Evolutionary conservation across 1,140 invertebrate species (phyloP).

Genomic region (Babylonia areolata): DNA sequence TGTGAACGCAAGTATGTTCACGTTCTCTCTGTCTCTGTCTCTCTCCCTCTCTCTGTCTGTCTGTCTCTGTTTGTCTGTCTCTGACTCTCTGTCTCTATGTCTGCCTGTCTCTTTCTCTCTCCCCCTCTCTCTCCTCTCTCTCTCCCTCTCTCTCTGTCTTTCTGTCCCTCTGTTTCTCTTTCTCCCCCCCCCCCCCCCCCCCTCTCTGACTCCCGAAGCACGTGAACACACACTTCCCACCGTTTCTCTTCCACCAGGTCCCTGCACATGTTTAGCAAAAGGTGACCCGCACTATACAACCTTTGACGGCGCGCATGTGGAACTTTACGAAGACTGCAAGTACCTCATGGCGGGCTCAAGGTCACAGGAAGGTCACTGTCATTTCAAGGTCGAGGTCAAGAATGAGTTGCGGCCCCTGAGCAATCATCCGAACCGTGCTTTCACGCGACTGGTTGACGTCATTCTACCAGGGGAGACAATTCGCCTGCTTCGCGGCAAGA

Average conservation of each 20-base stretch:
- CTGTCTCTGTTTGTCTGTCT: too few species aligned
- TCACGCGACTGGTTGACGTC: conserved; percentile 45
- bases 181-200: too few species aligned
- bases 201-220: too few species aligned
- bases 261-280: conserved; percentile 86
- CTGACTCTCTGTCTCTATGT: too few species aligned
- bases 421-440: conserved; percentile 35
- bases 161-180: too few species aligned
- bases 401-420: conserved; percentile 44
- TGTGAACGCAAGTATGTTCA: too few species aligned
- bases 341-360: conserved; percentile 66
- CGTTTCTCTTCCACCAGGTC: neutral
- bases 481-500: conserved; percentile 14
- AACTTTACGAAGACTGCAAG: conserved; percentile 81
- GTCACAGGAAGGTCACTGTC: neutral
- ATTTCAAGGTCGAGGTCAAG: conserved; percentile 51
- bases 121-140: too few species aligned
- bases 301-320: conserved; percentile 93
- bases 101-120: too few species aligned
- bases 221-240: too few species aligned
- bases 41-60: too few species aligned
- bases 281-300: conserved; percentile 94
- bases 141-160: too few species aligned
- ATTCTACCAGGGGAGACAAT: conserved; percentile 34
- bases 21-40: too few species aligned